phyloP scores from a whole-genome alignment of 2,113 vertebrate species.

The Dicentrarchus labrax region DNA sequence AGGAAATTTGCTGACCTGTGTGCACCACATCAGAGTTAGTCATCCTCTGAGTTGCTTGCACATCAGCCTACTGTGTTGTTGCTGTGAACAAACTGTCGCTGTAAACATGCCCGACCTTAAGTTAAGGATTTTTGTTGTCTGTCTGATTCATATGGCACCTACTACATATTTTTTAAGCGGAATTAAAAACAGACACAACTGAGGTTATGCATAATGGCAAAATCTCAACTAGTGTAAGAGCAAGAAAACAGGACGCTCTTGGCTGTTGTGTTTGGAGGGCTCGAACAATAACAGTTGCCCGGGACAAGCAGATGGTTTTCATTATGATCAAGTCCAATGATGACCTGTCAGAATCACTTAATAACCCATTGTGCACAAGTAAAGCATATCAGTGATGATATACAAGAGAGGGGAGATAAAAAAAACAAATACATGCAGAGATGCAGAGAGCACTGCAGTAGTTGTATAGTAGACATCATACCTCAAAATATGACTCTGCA shows the following conservation, averaged over 20 bases:
- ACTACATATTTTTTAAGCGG: neutral
- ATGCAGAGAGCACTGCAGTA: slow-evolving; percentile 27
- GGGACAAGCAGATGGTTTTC: neutral
- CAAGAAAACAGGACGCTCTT: neutral
- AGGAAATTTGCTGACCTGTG: neutral
- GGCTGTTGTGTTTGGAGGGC: slow-evolving; percentile 12
- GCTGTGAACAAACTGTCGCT: neutral
- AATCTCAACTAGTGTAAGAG: neutral
- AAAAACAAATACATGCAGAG: too few relatives aligned
- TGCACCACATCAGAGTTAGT: neutral
- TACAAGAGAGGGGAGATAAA: slow-evolving; percentile 1
- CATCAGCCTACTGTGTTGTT: neutral
- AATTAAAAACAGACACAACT: neutral
- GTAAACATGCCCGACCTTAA: slow-evolving; percentile 15
- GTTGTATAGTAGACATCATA: slow-evolving; percentile 12
- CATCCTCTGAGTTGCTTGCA: neutral
- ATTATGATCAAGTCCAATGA: neutral
- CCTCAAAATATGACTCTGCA: slow-evolving; percentile 36
- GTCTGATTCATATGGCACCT: neutral
- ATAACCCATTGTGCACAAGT: neutral
- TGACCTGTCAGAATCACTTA: neutral
- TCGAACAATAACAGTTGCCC: neutral
- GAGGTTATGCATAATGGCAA: neutral
- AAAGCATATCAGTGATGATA: neutral
- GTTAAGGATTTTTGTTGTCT: neutral